Evolutionary conservation across 2,888 invertebrate species (phyloP).

Genomic region (Clostera curtula): DNA sequence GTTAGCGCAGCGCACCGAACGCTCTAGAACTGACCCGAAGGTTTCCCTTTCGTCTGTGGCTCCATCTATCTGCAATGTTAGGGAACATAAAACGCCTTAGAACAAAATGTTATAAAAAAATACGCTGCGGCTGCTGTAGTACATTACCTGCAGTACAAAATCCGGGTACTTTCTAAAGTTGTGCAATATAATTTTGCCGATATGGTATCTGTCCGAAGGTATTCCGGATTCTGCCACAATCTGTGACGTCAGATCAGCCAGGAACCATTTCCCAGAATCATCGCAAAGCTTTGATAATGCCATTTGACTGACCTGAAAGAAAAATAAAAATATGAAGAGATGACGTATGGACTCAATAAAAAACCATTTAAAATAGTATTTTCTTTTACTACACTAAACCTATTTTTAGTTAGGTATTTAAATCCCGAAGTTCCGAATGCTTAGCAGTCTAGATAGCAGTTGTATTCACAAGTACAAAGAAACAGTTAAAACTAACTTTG

Average conservation of each 20-base stretch:
- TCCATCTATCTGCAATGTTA: conserved; percentile 21
- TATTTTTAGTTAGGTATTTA: too few relatives aligned
- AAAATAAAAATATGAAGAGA: too few relatives aligned
- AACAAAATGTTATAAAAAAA: too few relatives aligned
- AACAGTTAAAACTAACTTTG: too few relatives aligned
- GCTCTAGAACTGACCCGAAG: conserved; percentile 9
- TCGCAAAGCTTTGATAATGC: conserved; percentile 9
- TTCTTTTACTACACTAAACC: too few relatives aligned
- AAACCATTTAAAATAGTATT: too few relatives aligned
- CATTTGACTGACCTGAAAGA: conserved; percentile 4
- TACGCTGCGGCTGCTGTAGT: too few relatives aligned
- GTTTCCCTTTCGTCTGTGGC: conserved; percentile 20
- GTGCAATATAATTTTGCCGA: conserved; percentile 46
- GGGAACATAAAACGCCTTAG: too few relatives aligned
- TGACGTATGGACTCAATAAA: too few relatives aligned
- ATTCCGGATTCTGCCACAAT: conserved; percentile 39
- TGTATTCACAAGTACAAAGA: too few relatives aligned
- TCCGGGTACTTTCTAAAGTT: conserved; percentile 40
- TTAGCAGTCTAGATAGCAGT: too few relatives aligned
- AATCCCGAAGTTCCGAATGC: too few relatives aligned
- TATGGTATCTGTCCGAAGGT: conserved; percentile 38
- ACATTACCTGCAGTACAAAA: conserved; percentile 41
- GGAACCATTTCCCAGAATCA: conserved; percentile 35
- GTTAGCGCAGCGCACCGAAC: conserved; percentile 21
- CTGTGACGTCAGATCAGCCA: conserved; percentile 32